phyloP scores from a whole-genome alignment of 2,797 vertebrate genomes.

The Tamandua tetradactyla region DNA sequence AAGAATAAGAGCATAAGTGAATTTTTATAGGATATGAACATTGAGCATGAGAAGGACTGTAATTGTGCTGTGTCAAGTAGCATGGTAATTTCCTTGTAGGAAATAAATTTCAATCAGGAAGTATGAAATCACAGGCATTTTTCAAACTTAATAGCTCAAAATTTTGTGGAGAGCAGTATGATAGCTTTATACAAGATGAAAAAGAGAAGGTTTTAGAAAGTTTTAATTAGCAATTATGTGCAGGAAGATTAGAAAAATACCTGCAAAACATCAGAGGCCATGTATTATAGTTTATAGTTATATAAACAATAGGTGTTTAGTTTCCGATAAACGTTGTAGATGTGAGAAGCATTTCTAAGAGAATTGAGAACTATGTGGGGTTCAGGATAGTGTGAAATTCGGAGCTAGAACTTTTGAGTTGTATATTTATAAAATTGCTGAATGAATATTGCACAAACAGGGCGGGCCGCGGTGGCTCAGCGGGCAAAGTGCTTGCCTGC shows the following conservation, averaged over 20 bases:
- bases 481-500: no score
- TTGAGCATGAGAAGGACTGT: no score
- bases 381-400: no score
- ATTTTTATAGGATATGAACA: not conserved
- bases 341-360: no score
- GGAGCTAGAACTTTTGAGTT: no score
- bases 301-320: no score
- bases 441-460: no score
- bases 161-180: not conserved
- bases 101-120: not conserved
- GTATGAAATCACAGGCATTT: not conserved
- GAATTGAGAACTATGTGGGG: no score
- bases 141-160: not conserved
- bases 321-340: no score
- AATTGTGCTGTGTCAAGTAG: not conserved
- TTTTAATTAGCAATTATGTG: not conserved
- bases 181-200: not conserved
- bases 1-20: not conserved
- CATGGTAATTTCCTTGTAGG: not conserved
- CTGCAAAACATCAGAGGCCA: not conserved
- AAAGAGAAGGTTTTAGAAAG: not conserved
- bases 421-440: no score
- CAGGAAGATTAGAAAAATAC: not conserved
- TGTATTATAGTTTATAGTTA: not conserved
- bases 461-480: no score